Evolutionary conservation across 2,113 vertebrate genomes (phyloP), one percentile per base, ranked within the genome.

Genomic region (Arizona elegans): DNA sequence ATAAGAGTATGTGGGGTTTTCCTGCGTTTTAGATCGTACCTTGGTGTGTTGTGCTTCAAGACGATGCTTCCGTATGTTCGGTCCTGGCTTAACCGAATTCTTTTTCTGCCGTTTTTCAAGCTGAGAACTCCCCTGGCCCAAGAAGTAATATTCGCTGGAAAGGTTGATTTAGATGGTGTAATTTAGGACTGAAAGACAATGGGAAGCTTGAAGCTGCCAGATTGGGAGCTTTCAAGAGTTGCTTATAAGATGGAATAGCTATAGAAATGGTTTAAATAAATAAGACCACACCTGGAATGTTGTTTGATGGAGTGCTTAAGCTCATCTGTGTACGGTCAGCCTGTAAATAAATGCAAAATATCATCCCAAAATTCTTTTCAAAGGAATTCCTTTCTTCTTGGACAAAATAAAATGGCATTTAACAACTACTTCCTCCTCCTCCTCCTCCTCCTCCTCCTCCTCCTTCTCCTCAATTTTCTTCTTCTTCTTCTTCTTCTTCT

Each of bases 51-150:
- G 5, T 2, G 65, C n/a, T 17, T 2, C 5, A 13, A 38, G 17
- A 8, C n/a, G 0, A 19, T 19, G 15, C n/a, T 38, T 70, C n/a
- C 15, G 65, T 33, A 8, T 0, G 13, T 2, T 19, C 2, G 1
- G 13, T 5, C 13, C 65, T 15, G 0, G 6, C 65, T 33, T 4
- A 15, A 15, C 15, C 13, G 38, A 38, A 38, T 38, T 38, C 38
- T 38, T 38, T 38, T 38, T 38, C 38, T 38, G 38, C 38, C 1
- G 38, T 38, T 38, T 38, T 38, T 38, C 38, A 38, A 38, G 38
- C 38, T 38, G 38, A 17, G 47, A 12, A 33, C 29, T 15, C 65
- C 13, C n/a, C 1, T 15, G 12, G 65, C n/a, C n/a, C n/a, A 17
- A 33, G n/a, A 33, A 75, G 33, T 17, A 33, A 33, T 13, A 2